phyloP scores from a whole-genome alignment of 2,888 invertebrate genomes.

The Galerucella nymphaeae region DNA sequence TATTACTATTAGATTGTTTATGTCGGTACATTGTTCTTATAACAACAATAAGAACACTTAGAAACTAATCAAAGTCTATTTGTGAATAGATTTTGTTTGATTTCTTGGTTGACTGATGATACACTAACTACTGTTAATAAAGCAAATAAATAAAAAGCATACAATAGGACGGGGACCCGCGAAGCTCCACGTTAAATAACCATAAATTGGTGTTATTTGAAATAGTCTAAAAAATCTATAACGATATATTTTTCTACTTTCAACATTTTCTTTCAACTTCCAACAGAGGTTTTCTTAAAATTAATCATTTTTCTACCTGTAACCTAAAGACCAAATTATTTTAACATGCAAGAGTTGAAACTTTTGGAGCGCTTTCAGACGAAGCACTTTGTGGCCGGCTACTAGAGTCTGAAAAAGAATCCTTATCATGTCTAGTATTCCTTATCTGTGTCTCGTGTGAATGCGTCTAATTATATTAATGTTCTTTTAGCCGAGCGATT shows the following conservation, averaged over 20 bases:
- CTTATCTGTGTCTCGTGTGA: no score
- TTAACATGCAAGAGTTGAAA: not conserved
- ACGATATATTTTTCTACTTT: slow-evolving; percentile 3
- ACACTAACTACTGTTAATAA: slow-evolving; percentile 46
- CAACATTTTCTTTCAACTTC: not conserved
- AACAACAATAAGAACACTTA: slow-evolving; percentile 14
- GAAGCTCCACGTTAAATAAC: slow-evolving; percentile 53
- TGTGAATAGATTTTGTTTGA: slow-evolving; percentile 19
- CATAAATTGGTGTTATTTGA: slow-evolving; percentile 41
- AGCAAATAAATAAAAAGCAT: slow-evolving; percentile 50
- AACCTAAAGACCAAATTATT: not conserved
- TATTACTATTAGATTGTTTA: not conserved
- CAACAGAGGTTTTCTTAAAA: not conserved
- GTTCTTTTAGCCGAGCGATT: no score
- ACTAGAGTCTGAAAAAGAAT: no score
- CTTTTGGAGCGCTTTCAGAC: no score
- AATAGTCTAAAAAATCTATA: not conserved
- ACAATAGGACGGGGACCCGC: slow-evolving; percentile 56
- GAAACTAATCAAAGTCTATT: slow-evolving; percentile 30
- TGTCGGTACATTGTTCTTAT: slow-evolving; percentile 15
- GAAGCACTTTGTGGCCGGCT: no score
- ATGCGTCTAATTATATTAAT: no score
- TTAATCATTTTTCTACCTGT: not conserved
- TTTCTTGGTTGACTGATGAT: slow-evolving; percentile 30
- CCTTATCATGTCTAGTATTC: no score